Evolutionary conservation across 2,113 vertebrate species (phyloP).

Genomic region (Reinhardtius hippoglossoides): DNA sequence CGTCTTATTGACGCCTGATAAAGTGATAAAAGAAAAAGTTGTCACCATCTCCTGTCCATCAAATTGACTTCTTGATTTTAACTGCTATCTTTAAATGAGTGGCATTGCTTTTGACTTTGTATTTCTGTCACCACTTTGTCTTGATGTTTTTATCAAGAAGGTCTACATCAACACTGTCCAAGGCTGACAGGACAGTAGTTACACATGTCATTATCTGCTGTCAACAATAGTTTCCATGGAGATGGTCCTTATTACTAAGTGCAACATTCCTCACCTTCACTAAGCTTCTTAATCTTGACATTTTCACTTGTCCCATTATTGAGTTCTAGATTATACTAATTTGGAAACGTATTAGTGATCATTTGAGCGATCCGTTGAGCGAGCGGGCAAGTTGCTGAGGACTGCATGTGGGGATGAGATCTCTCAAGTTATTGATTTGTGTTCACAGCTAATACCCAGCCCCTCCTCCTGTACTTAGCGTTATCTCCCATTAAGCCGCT

Average conservation of each 20-base stretch:
- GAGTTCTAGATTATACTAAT: not conserved
- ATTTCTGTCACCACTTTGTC: too few species aligned
- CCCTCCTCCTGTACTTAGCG: constrained; percentile 6
- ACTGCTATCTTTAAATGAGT: too few species aligned
- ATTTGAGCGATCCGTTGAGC: not conserved
- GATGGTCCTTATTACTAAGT: not conserved
- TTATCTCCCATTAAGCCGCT: constrained; percentile 41
- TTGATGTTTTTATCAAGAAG: not conserved
- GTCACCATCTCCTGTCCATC: too few species aligned
- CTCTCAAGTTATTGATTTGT: constrained; percentile 65
- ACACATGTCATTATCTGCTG: constrained; percentile 20
- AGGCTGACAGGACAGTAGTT: constrained; percentile 20
- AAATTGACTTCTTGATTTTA: too few species aligned
- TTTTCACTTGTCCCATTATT: not conserved
- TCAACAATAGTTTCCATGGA: constrained; percentile 21
- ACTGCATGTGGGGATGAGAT: constrained; percentile 17
- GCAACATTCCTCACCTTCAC: not conserved
- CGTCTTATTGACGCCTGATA: too few species aligned
- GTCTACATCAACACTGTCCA: not conserved
- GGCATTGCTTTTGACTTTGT: too few species aligned
- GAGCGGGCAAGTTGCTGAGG: constrained; percentile 4
- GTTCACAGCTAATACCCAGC: constrained; percentile 49
- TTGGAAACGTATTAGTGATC: not conserved
- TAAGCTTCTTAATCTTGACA: not conserved
- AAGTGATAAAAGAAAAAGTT: too few species aligned